Evolutionary conservation across 2,113 vertebrate genomes (phyloP).

Genomic region (Lamprologus callipterus): DNA sequence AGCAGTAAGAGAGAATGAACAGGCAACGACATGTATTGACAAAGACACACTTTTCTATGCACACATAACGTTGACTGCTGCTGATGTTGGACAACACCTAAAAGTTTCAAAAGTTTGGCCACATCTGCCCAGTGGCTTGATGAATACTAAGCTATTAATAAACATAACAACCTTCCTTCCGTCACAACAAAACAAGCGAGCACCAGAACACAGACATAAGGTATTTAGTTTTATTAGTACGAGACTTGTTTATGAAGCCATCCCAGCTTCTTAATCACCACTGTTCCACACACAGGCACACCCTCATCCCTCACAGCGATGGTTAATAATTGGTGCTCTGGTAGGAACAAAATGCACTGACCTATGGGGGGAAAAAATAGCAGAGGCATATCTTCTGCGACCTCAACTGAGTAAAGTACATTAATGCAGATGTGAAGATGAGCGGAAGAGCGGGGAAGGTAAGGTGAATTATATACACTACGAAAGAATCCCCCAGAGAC

Average conservation of each 20-base stretch:
- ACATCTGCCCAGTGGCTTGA: neutral
- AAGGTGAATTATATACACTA: neutral
- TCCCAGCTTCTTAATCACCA: conserved; percentile 31
- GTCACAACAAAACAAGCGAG: conserved; percentile 32
- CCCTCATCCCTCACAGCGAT: neutral
- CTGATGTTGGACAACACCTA: neutral
- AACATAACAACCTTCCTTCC: neutral
- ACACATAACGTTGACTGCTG: neutral
- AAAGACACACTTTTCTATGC: neutral
- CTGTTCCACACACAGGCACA: conserved; percentile 17
- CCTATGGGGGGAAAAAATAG: neutral
- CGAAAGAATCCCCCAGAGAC: neutral
- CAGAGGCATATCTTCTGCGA: neutral
- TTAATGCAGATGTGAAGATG: neutral
- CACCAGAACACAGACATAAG: neutral
- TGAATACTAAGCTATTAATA: conserved; percentile 27
- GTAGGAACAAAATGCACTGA: conserved; percentile 26
- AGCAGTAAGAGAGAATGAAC: neutral
- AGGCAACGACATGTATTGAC: neutral
- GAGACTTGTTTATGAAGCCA: conserved; percentile 29
- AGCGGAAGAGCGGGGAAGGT: rapidly evolving
- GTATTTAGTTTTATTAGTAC: conserved; percentile 1
- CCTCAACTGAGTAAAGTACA: neutral
- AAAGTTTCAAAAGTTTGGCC: neutral
- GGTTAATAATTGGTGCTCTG: conserved; percentile 27